phyloP scores from a whole-genome alignment of 2,113 vertebrate genomes.

The Passer domesticus region DNA sequence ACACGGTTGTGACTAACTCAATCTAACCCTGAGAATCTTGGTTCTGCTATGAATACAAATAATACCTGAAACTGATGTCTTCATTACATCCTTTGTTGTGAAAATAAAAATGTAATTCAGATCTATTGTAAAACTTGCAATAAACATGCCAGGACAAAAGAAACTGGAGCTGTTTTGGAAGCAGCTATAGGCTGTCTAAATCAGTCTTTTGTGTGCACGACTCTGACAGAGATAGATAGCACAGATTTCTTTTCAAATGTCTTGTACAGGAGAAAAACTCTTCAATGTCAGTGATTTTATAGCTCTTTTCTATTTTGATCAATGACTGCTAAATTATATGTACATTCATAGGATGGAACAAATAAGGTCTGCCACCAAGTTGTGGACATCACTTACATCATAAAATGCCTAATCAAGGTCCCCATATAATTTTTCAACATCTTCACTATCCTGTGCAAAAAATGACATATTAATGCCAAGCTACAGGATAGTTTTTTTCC shows the following conservation, averaged over 20 bases:
- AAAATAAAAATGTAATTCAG: slow-evolving; percentile 36
- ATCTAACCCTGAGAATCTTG: background rate
- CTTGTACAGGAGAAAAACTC: slow-evolving; percentile 40
- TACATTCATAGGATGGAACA: slow-evolving; percentile 10
- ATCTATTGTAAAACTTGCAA: slow-evolving; percentile 2
- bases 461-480: background rate
- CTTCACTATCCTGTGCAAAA: background rate
- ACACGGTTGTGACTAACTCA: slow-evolving; percentile 13
- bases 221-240: slow-evolving; percentile 36
- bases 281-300: slow-evolving; percentile 47
- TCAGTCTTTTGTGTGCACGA: background rate
- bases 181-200: background rate
- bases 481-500: background rate
- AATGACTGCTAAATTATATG: slow-evolving; percentile 56
- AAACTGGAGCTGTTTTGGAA: background rate
- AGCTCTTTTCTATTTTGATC: slow-evolving; percentile 42
- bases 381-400: background rate
- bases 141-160: background rate
- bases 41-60: slow-evolving; percentile 42
- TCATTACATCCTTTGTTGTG: slow-evolving; percentile 33
- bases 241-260: slow-evolving; percentile 55
- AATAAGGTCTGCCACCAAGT: slow-evolving; percentile 1
- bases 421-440: background rate
- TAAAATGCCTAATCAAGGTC: slow-evolving; percentile 21
- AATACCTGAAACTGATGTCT: background rate